phyloP scores from a whole-genome alignment of 2,797 vertebrate species.

The Sebastiscus albofasciatus region DNA sequence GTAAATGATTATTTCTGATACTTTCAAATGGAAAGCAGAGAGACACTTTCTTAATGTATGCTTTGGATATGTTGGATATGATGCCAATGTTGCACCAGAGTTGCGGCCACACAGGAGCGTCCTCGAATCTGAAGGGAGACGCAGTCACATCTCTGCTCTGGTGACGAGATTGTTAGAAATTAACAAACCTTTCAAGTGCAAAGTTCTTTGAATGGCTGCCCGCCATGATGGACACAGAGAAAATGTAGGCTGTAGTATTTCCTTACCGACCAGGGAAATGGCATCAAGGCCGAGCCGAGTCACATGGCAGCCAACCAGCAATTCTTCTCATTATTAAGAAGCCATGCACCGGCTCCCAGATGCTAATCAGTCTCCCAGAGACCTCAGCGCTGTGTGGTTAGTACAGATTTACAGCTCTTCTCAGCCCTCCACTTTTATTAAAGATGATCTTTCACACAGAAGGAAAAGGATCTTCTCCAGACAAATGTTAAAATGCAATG shows the following conservation, averaged over 20 bases:
- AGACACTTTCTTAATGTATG: not conserved
- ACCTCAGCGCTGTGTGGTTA: conserved; percentile 91
- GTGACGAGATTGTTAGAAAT: conserved; percentile 86
- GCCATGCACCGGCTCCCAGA: conserved; percentile 84
- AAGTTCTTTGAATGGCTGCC: conserved; percentile 82
- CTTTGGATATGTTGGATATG: conserved; percentile 1
- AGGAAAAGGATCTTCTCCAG: conserved; percentile 89
- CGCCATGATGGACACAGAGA: conserved; percentile 65
- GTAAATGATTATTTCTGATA: not conserved
- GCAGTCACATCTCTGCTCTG: conserved; percentile 45
- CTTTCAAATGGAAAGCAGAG: not conserved
- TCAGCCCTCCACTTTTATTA: conserved; percentile 91
- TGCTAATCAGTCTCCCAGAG: conserved; percentile 99
- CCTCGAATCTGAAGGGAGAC: conserved; percentile 14
- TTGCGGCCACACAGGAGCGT: conserved; percentile 23
- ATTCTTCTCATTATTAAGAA: conserved; percentile 92
- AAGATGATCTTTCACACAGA: conserved; percentile 93
- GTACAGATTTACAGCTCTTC: conserved; percentile 91
- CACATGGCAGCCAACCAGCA: conserved; percentile 84
- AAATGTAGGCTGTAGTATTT: conserved; percentile 89
- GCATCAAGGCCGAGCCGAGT: conserved; percentile 88
- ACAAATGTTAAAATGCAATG: conserved; percentile 96
- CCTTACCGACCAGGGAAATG: conserved; percentile 88
- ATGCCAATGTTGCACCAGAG: not conserved
- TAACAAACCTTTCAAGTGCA: conserved; percentile 86